These are phyloP conservation scores for Lutjanus erythropterus DNA, from an alignment of 2,113 vertebrate species.

Conservation along the genomic window DNA sequence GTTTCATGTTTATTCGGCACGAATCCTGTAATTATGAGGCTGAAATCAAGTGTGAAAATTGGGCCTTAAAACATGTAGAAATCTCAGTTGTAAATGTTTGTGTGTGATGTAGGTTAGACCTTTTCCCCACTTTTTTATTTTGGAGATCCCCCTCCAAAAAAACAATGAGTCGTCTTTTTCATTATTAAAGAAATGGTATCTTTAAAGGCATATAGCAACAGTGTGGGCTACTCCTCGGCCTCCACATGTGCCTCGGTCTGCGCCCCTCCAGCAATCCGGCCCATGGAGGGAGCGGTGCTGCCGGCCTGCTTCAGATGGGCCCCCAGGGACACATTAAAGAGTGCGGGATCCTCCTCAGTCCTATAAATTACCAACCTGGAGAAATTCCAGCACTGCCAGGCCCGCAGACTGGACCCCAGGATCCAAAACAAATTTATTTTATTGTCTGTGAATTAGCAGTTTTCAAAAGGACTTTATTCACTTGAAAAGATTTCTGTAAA, in stretches of 20 bases:
- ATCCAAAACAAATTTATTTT: neutral
- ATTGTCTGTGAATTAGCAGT: neutral
- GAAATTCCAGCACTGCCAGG: conserved; percentile 81
- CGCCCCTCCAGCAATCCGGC: conserved; percentile 69
- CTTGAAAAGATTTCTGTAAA: neutral
- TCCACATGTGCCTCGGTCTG: conserved; percentile 57
- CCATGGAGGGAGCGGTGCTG: conserved; percentile 39
- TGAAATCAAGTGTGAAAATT: neutral
- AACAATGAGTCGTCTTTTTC: neutral
- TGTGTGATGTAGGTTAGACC: neutral
- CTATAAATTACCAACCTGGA: conserved; percentile 75
- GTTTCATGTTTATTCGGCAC: neutral
- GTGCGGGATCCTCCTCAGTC: conserved; percentile 71
- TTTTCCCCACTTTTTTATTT: neutral
- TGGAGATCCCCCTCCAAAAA: neutral
- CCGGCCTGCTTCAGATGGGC: conserved; percentile 51
- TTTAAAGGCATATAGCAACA: conserved; percentile 32
- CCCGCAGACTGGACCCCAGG: conserved; percentile 22
- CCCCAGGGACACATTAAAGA: conserved; percentile 77
- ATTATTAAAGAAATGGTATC: neutral
- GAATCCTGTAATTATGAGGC: neutral
- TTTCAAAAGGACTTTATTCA: neutral
- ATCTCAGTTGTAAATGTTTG: neutral
- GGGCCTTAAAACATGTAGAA: neutral
- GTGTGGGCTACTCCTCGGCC: conserved; percentile 30